phyloP scores from a whole-genome alignment of 2,888 invertebrate species.

The Drosophila nigritarsus region DNA sequence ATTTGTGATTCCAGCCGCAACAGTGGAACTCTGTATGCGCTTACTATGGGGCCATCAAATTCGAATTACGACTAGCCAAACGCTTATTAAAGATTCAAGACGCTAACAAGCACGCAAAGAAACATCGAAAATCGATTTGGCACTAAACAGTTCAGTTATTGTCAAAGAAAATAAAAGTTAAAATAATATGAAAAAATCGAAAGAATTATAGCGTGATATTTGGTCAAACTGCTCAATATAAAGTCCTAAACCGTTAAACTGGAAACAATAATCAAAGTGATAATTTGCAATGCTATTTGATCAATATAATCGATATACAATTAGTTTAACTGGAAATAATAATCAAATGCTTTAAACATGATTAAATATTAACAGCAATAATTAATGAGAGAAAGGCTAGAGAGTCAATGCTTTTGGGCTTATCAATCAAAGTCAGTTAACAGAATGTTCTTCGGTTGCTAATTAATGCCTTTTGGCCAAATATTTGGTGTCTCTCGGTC shows the following conservation, averaged over 20 bases:
- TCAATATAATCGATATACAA: neutral
- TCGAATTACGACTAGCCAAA: neutral
- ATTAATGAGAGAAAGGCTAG: neutral
- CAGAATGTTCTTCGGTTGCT: constrained; percentile 15
- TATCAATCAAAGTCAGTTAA: constrained; percentile 31
- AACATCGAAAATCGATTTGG: neutral
- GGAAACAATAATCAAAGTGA: neutral
- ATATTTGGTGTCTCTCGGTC: neutral
- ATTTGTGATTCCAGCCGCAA: constrained; percentile 18
- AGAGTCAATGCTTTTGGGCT: neutral
- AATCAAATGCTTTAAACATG: neutral
- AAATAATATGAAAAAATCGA: neutral
- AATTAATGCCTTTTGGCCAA: constrained; percentile 27
- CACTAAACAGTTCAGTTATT: neutral
- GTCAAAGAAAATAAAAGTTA: neutral
- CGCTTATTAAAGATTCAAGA: neutral
- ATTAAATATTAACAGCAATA: neutral
- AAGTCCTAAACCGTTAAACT: neutral
- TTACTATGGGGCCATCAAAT: constrained; percentile 18
- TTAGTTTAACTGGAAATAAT: neutral
- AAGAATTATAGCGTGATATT: neutral
- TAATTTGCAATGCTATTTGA: neutral
- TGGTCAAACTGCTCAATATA: neutral
- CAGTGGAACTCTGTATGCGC: constrained; percentile 32
- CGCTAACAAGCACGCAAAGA: neutral